Percentiles rank a stretch among this genome's conserved stretches.
phyloP scores from a whole-genome alignment of 2,888 invertebrate genomes.

The Noctua comes region DNA sequence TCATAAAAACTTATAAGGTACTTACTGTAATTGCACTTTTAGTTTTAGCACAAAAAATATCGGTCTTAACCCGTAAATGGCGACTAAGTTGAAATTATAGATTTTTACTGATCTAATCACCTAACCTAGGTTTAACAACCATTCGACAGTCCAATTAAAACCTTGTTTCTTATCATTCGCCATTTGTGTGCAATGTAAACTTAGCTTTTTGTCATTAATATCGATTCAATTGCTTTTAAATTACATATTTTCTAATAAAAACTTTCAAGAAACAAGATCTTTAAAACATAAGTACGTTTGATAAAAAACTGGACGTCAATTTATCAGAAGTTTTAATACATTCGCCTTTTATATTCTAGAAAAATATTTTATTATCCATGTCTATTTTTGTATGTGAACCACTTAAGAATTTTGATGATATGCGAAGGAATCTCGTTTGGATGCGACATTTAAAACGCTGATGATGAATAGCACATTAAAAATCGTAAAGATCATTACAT shows the following conservation, averaged over 20 bases:
- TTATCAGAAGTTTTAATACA: slow-evolving; percentile 5
- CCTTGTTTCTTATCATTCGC: slow-evolving; percentile 29
- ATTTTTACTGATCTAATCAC: slow-evolving; percentile 51
- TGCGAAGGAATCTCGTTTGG: slow-evolving; percentile 37
- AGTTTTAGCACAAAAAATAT: slow-evolving; percentile 23
- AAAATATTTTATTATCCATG: slow-evolving; percentile 40
- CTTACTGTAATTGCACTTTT: background rate
- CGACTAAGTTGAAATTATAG: slow-evolving; percentile 28
- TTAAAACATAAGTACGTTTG: slow-evolving; percentile 16
- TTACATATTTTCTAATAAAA: slow-evolving; percentile 27
- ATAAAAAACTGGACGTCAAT: slow-evolving; percentile 29
- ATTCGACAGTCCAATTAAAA: slow-evolving; percentile 51
- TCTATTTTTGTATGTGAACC: slow-evolving; percentile 49
- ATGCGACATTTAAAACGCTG: slow-evolving; percentile 59
- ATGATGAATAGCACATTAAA: slow-evolving; percentile 59
- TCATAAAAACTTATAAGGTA: slow-evolving; percentile 26
- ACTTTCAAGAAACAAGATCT: slow-evolving; percentile 17
- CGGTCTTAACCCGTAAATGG: slow-evolving; percentile 25
- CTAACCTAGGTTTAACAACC: slow-evolving; percentile 20
- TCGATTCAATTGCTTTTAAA: slow-evolving; percentile 40
- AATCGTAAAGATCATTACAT: slow-evolving; percentile 31
- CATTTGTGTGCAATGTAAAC: slow-evolving; percentile 35
- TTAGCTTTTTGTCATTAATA: slow-evolving; percentile 20
- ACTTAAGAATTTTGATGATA: slow-evolving; percentile 53
- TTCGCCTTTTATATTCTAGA: slow-evolving; percentile 35